Base-by-base conservation (phyloP, 2,888 invertebrate species). In the Molanna angustata region DNA sequence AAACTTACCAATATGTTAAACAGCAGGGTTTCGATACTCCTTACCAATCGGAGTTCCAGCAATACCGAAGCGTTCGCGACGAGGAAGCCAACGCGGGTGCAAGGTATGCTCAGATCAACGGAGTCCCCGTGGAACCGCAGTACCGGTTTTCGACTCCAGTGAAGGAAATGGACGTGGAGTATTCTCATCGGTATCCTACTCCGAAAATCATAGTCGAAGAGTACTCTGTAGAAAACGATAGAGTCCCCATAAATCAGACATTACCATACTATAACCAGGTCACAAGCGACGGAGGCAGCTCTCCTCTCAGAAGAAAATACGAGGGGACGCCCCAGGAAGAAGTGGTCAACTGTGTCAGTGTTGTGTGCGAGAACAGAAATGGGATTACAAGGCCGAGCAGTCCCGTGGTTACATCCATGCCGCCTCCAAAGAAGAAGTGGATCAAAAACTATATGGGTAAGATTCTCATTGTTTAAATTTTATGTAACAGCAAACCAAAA, bases 381-480 rank as follows among this genome's bases (percentile, higher is more conserved):
- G 41, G 41, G n/a, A 11, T 41, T 63, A 59, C 61, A 64, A 59
- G 63, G 70, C 44, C 66, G 66, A 14, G 65, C 67, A 54, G 42
- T 14, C 52, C 46, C 4, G 33, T 17, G 27, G 45, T 52, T 7
- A 35, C 47, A 13, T 35, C 53, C 1, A 46, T 46, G 58, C 79
- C 83, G 31, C 82, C 85, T 49, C 85, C 86, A 37, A 86, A 86
- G 73, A 86, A 86, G 74, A 85, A 86, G 68, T 86, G 86, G 85
- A 84, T 85, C 60, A 80, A 78, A 63, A 83, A 84, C 66, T 85
- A 84, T 67, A 70, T 83, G 62, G 80, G 80, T 74, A 70, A 82
- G 82, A 66, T 67, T 66, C 4, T 44, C 6, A 27, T n/a, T n/a
- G n/a, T n/a, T n/a, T n/a, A n/a, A n/a, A n/a, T n/a, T n/a, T n/a